These are phyloP conservation scores for Pterophyllum scalare DNA, from an alignment of 2,113 vertebrate genomes.

Conservation along the genomic window DNA sequence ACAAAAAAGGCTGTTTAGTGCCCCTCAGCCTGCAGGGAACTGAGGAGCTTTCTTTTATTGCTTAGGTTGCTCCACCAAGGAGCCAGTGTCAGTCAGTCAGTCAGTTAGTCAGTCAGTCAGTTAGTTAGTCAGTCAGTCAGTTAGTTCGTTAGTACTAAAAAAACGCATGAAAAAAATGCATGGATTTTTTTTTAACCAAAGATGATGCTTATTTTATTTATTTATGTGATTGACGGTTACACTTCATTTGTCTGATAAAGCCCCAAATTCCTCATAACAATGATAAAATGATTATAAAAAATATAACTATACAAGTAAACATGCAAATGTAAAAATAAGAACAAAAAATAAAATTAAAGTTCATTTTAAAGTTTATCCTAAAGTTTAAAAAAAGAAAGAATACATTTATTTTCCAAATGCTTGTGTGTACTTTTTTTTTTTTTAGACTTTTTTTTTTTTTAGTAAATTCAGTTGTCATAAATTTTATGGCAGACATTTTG, in stretches of 20 bases:
- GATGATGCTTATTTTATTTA: not conserved
- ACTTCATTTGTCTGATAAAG: not conserved
- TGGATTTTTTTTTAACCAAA: not conserved
- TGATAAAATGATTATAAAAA: not conserved
- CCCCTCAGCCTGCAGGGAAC: not conserved
- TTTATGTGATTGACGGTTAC: not conserved
- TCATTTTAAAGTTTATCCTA: not conserved
- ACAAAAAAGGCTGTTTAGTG: conserved; percentile 1
- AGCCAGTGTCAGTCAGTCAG: too few relatives aligned
- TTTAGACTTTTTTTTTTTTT: too few relatives aligned
- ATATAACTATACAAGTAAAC: not conserved
- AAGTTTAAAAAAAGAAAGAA: too few relatives aligned
- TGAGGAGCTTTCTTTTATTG: conserved; percentile 7
- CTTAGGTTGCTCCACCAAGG: not conserved
- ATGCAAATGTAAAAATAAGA: not conserved
- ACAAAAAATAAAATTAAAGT: not conserved
- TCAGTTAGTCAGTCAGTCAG: too few relatives aligned
- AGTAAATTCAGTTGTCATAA: not conserved
- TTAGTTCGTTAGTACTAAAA: not conserved
- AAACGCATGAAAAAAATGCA: too few relatives aligned
- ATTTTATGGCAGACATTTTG: not conserved
- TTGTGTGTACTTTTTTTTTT: too few relatives aligned
- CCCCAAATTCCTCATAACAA: not conserved
- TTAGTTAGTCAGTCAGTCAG: too few relatives aligned
- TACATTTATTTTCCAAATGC: too few relatives aligned